phyloP scores from a whole-genome alignment of 2,888 invertebrate species.

The Mantis religiosa region DNA sequence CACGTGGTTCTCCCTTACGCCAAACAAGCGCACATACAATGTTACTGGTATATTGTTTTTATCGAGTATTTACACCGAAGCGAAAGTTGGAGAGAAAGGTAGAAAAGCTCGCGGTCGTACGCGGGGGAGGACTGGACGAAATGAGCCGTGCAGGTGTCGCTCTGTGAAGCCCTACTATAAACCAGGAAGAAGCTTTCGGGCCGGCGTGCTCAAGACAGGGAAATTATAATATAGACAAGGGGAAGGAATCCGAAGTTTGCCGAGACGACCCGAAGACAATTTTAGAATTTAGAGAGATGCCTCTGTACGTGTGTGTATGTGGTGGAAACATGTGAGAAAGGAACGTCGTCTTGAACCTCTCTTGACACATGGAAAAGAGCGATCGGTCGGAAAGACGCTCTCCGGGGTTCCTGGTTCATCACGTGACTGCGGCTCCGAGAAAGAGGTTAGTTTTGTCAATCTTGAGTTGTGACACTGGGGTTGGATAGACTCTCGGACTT shows the following conservation, averaged over 20 bases:
- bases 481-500: neutral
- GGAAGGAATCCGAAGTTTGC: neutral
- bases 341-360: neutral
- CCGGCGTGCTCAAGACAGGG: neutral
- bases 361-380: neutral
- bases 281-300: conserved; percentile 14
- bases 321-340: neutral
- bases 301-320: neutral
- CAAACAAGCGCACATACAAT: too few species aligned
- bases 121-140: neutral
- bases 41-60: too few species aligned
- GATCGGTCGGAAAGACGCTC: neutral
- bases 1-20: too few species aligned
- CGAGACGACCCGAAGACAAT: conserved; percentile 23
- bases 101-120: too few species aligned
- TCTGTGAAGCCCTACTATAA: neutral
- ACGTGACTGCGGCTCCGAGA: neutral
- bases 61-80: too few species aligned
- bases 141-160: neutral
- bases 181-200: neutral
- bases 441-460: neutral
- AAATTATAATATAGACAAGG: neutral
- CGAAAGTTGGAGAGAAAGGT: too few species aligned
- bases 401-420: neutral
- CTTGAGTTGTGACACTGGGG: neutral